Evolutionary conservation across 2,888 invertebrate species (phyloP), one percentile per base, ranked within the genome.

Genomic region (Thecocarcelia acutangulata): DNA sequence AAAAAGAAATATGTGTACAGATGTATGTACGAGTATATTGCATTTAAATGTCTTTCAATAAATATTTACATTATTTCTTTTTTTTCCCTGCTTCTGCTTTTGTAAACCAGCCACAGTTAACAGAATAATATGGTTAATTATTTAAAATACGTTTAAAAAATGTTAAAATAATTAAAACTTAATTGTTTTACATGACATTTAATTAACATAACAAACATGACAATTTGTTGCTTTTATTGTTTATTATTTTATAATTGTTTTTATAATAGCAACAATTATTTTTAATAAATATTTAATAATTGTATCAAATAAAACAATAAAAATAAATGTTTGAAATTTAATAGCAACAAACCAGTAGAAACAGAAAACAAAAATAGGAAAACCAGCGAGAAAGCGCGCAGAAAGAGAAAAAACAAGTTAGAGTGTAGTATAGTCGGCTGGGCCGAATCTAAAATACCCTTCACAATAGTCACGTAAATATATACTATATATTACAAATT

Each of bases 101-200:
- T 33, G 19, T n/a, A 0, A 28, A 54, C 12, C 12, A 21, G 66
- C 24, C 17, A 13, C 21, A 42, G 12, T 21, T 6, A 13, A n/a
- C 6, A 33, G 4, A 1, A 50, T 21, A 59, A 72, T 72, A 24
- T 44, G n/a, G 17, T 50, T 56, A 69, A 74, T 56, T 61, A 74
- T 73, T 79, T 68, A 42, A 68, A 68, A 54, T 78, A 37, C 44
- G 12, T 72, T 52, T 64, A 66, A 72, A 68, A 68, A 73, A 56
- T 76, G 61, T 69, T 76, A 52, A 54, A 52, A 46, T 68, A 68
- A 76, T 76, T 76, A 68, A 68, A 68, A 76, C 44, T 56, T 74
- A 80, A 80, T 80, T 80, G 50, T 80, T 61, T 80, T 54, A 74
- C 63, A 74, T 69, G 63, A 69, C 74, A 69, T 79, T 79, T 74